phyloP scores from a whole-genome alignment of 2,797 vertebrate genomes.

The Aplochiton taeniatus region DNA sequence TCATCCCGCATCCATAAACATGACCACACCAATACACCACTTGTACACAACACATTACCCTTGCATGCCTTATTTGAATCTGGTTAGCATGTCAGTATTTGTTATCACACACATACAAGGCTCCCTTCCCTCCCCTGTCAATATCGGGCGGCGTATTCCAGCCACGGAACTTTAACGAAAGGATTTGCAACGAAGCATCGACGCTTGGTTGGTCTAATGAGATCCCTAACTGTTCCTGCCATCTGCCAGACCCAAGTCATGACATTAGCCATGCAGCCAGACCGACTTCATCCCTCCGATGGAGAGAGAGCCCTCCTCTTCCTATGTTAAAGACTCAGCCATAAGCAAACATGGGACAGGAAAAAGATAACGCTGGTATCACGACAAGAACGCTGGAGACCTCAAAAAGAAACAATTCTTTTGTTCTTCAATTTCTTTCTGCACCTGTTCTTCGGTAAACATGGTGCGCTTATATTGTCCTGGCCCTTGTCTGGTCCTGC shows the following conservation, averaged over 20 bases:
- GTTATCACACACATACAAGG: slow-evolving; percentile 41
- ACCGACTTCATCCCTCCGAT: slow-evolving; percentile 64
- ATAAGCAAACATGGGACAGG: slow-evolving; percentile 40
- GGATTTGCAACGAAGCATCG: slow-evolving; percentile 74
- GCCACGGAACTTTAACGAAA: slow-evolving; percentile 82
- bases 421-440: neutral
- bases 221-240: slow-evolving; percentile 83
- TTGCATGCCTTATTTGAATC: slow-evolving; percentile 41
- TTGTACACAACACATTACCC: neutral
- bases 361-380: slow-evolving; percentile 1
- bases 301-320: slow-evolving; percentile 55
- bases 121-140: slow-evolving; percentile 70
- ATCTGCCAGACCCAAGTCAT: slow-evolving; percentile 82
- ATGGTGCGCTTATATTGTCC: too few relatives aligned
- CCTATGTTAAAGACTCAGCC: slow-evolving; percentile 48
- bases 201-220: slow-evolving; percentile 83
- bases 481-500: slow-evolving; percentile 30
- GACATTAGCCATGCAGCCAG: slow-evolving; percentile 79
- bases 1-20: slow-evolving; percentile 68
- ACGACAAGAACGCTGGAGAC: slow-evolving; percentile 9
- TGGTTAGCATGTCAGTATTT: slow-evolving; percentile 31
- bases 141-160: slow-evolving; percentile 69
- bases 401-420: neutral
- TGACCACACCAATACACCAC: slow-evolving; percentile 17
- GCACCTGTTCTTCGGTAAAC: slow-evolving; percentile 22